phyloP scores from a whole-genome alignment of 2,888 invertebrate genomes.

The Steinernema scapterisci region DNA sequence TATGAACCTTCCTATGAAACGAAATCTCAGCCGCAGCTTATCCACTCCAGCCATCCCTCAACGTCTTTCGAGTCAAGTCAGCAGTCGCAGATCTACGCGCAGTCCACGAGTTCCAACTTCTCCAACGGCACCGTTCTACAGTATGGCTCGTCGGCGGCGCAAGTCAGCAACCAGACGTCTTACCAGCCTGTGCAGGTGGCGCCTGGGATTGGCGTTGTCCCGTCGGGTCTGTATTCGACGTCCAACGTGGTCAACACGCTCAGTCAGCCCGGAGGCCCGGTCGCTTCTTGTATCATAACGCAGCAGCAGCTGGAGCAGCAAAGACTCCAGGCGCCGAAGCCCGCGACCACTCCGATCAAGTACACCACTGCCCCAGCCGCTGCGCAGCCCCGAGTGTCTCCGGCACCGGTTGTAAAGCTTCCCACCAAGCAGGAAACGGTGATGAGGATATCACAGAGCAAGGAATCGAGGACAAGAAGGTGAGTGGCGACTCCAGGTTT shows the following conservation, averaged over 20 bases:
- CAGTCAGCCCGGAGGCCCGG: slow-evolving; percentile 14
- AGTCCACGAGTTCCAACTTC: neutral
- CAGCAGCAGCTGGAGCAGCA: slow-evolving; percentile 14
- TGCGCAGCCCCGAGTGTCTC: neutral
- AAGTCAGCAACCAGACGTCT: neutral
- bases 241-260: slow-evolving; percentile 21
- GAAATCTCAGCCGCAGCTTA: slow-evolving; percentile 24
- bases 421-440: neutral
- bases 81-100: neutral
- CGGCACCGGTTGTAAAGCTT: neutral
- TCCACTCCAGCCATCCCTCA: slow-evolving; percentile 24
- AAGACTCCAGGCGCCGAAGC: neutral
- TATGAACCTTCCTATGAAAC: neutral
- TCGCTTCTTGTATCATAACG: slow-evolving; percentile 18
- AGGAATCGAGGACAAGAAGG: neutral
- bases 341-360: slow-evolving; percentile 14
- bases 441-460: neutral
- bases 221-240: neutral
- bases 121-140: neutral
- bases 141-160: neutral
- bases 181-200: slow-evolving; percentile 18
- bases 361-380: neutral
- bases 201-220: neutral
- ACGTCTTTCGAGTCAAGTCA: slow-evolving; percentile 28
- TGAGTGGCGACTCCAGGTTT: neutral